These are phyloP conservation scores for Hermaeophaga mercurialis DNA, from an alignment of 2,888 invertebrate species.

Conservation along the genomic window DNA sequence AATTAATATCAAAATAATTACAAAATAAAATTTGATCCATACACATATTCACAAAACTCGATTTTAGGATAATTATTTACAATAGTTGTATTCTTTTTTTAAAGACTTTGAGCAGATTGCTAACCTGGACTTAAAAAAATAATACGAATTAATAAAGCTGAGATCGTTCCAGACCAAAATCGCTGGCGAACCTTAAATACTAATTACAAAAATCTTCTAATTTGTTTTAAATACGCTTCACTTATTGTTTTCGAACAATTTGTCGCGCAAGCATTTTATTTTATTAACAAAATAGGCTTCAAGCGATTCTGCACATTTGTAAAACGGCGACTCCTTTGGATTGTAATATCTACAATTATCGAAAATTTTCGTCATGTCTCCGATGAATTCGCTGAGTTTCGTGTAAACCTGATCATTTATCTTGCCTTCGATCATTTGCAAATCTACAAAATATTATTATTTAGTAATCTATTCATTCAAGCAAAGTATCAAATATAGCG, in stretches of 20 bases:
- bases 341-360: constrained; percentile 99
- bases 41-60: constrained; percentile 39
- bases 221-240: constrained; percentile 31
- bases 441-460: constrained; percentile 66
- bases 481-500: no score
- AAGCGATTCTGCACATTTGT: constrained; percentile 92
- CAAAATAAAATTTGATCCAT: constrained; percentile 38
- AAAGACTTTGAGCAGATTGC: constrained; percentile 39
- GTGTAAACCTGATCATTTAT: constrained; percentile 83
- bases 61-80: constrained; percentile 20
- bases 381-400: constrained; percentile 92
- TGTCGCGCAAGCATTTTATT: constrained; percentile 86
- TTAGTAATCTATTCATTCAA: no score
- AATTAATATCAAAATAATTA: constrained; percentile 38
- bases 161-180: constrained; percentile 47
- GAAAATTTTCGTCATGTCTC: constrained; percentile 97
- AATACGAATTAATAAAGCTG: constrained; percentile 38
- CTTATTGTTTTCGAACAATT: constrained; percentile 68
- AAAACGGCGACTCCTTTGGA: constrained; percentile 93
- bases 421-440: constrained; percentile 89
- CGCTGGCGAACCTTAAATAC: constrained; percentile 40
- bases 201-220: constrained; percentile 27
- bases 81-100: constrained; percentile 27
- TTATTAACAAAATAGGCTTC: constrained; percentile 96
- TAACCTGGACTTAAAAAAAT: constrained; percentile 25